Evolutionary conservation across 2,113 vertebrate genomes (phyloP).

Genomic region (Ictalurus furcatus): DNA sequence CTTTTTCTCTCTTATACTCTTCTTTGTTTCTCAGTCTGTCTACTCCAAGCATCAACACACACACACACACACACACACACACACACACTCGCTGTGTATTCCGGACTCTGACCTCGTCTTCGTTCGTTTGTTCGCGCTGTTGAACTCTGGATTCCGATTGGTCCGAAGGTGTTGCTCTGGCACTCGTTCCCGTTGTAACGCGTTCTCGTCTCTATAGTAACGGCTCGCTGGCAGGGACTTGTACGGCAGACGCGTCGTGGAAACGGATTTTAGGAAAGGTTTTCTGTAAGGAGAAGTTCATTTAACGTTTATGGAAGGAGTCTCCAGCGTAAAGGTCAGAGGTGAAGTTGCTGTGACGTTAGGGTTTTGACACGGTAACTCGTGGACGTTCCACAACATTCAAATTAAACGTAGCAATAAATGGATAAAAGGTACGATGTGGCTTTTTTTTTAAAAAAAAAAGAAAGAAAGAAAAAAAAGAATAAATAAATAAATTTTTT

Average conservation of each 20-base stretch:
- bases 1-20: neutral
- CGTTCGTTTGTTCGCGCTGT: too few relatives aligned
- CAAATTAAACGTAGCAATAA: neutral
- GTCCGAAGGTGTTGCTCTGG: neutral
- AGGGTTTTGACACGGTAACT: neutral
- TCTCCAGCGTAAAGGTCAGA: neutral
- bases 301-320: neutral
- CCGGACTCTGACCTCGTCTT: neutral
- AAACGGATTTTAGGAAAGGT: neutral
- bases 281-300: neutral
- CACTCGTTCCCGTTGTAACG: too few relatives aligned
- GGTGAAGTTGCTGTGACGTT: too few relatives aligned
- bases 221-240: neutral
- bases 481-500: too few relatives aligned
- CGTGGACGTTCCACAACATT: neutral
- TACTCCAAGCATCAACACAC: neutral
- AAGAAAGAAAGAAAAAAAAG: too few relatives aligned
- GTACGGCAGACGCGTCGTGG: too few relatives aligned
- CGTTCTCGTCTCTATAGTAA: neutral
- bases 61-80: neutral
- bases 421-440: neutral
- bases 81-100: neutral
- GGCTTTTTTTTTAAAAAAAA: too few relatives aligned
- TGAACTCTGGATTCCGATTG: neutral
- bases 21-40: neutral